A percentile compares a stretch with the other conserved stretches of the same genome.
Evolutionary conservation across 2,888 invertebrate genomes (phyloP).

Genomic region (Dolichopus griseipennis): DNA sequence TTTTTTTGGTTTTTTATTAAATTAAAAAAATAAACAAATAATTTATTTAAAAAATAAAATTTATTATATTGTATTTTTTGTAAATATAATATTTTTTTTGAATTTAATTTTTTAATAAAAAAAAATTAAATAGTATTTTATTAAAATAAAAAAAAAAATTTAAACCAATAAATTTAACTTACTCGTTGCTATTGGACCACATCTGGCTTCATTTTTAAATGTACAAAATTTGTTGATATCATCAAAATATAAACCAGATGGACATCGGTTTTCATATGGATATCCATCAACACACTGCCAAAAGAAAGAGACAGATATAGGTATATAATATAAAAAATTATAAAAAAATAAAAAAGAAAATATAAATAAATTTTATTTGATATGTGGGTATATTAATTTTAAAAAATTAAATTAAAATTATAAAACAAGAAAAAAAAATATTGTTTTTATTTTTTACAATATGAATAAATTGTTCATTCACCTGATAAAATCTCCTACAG

Average conservation of each 20-base stretch:
- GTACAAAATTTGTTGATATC: slow-evolving; percentile 85
- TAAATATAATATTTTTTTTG: too few species aligned
- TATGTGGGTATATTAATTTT: background rate
- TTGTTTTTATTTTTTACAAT: background rate
- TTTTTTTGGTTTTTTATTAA: too few species aligned
- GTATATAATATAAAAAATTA: background rate
- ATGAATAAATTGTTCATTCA: slow-evolving; percentile 35
- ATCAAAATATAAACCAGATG: slow-evolving; percentile 82
- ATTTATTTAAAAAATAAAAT: too few species aligned
- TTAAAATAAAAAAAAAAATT: slow-evolving; percentile 13
- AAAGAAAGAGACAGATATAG: slow-evolving; percentile 10
- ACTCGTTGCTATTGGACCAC: slow-evolving; percentile 84
- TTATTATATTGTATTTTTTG: too few species aligned
- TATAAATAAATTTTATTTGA: too few species aligned
- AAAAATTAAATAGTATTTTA: too few species aligned
- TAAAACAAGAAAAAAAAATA: background rate
- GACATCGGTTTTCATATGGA: slow-evolving; percentile 80
- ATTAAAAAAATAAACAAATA: too few species aligned
- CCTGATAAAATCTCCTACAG: slow-evolving; percentile 83
- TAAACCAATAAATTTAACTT: slow-evolving; percentile 42
- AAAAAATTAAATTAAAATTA: background rate
- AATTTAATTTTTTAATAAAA: too few species aligned
- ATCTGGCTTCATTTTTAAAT: slow-evolving; percentile 79
- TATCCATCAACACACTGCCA: slow-evolving; percentile 79
- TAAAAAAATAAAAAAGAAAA: too few species aligned